Evolutionary conservation across 2,113 vertebrate genomes (phyloP), one percentile per base, ranked within the genome.

Genomic region (Nothoprocta perdicaria): DNA sequence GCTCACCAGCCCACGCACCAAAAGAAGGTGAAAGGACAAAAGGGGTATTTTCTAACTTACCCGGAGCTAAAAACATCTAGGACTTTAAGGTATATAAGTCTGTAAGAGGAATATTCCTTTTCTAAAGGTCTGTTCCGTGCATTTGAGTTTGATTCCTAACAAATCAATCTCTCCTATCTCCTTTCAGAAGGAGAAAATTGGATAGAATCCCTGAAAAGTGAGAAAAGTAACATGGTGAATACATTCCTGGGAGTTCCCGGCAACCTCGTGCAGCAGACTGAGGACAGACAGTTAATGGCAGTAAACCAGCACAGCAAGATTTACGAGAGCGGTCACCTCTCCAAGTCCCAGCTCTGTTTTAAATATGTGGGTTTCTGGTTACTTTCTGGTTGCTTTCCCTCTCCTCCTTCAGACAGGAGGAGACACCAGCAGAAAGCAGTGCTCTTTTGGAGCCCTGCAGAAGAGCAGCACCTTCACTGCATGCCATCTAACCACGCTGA

Each of bases 261-360:
- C 68, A 94, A 82, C 13, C 60, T 73, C 67, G 82, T 45, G 41
- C 60, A 92, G 60, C 3, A 83, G 41, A 55, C 65, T 72, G 82
- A 95, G 76, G 46, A 91, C 3, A 80, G 46, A 57, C 55, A 91
- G 73, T 78, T 57, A 78, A 62, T 52, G 43, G 72, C 80, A 94
- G 65, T 71, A 95, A 96, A 96, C 93, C 93, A 92, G 94, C 85
- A 92, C 52, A 94, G 88, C 95, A 83, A 96, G 94, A 95, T 88
- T 95, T 91, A 92, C 95, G 91, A 92, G 94, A 91, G 92, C 85
- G 31, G 79, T 94, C 90, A 95, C 90, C 57, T 83, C 86, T 87
- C 38, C 29, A 65, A 91, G 80, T 31, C 65, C 84, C 89, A 57
- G 33, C 33, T 84, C 79, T 92, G 48, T n/a, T 95, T 95, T 95